phyloP scores from a whole-genome alignment of 2,797 vertebrate species.

The Carduelis carduelis region DNA sequence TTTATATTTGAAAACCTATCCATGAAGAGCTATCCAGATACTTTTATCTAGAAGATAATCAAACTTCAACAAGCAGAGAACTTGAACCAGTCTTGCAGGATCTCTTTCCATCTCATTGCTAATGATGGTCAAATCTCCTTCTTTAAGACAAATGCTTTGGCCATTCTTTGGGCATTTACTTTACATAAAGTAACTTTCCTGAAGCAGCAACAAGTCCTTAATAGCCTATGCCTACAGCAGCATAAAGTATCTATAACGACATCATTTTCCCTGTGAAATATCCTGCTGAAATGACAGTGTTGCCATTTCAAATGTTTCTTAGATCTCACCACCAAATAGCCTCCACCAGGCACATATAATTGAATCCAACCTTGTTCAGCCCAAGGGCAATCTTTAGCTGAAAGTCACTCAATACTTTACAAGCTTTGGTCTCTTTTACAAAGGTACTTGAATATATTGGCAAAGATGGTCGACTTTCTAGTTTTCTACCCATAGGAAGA shows the following conservation, averaged over 20 bases:
- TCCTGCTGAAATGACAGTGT: background rate
- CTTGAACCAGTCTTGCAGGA: background rate
- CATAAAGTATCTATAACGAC: background rate
- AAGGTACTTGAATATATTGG: background rate
- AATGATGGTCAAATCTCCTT: background rate
- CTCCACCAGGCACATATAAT: background rate
- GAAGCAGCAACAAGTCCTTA: background rate
- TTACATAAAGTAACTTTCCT: background rate
- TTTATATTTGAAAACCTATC: background rate
- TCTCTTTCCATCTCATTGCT: background rate
- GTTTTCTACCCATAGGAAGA: background rate
- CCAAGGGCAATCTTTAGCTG: background rate
- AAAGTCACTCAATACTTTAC: background rate
- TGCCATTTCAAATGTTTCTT: background rate
- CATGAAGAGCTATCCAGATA: background rate
- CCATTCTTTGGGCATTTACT: background rate
- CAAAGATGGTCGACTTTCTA: background rate
- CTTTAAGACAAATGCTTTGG: background rate
- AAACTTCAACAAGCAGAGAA: background rate
- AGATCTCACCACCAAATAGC: background rate
- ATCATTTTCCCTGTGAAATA: background rate
- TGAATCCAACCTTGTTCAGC: background rate
- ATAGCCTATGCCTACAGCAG: background rate
- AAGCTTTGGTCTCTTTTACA: background rate
- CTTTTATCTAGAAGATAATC: background rate